Base-by-base conservation (phyloP, 2,888 invertebrate species). In the Chrysomela aeneicollis region DNA sequence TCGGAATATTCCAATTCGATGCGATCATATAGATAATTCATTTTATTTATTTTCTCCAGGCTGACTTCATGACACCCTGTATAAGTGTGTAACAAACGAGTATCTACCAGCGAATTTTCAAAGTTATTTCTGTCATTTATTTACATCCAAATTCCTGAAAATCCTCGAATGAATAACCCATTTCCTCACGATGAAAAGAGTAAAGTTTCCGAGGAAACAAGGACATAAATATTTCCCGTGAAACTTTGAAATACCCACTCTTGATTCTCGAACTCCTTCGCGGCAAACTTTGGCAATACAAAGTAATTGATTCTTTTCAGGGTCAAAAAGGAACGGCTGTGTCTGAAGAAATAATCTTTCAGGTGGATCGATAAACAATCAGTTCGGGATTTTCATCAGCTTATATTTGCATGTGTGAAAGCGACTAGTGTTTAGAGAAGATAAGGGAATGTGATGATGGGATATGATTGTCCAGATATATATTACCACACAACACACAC, bases 381-480 rank as follows among this genome's bases (percentile, higher is more conserved):
- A 70, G 64, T 64, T 54, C 53, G 58, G 61, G 53, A 61, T 61
- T 66, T 61, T 58, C 42, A 57, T 58, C 65, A n/a, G n/a, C n/a
- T n/a, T n/a, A 68, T 64, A 71, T 66, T 73, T 74, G 75, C 74
- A 75, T 75, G 75, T 75, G 74, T 74, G 73, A 73, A 72, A 66
- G 53, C 63, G 59, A 67, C 69, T 69, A 61, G 66, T 71, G 71
- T 71, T 71, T 57, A 46, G 32, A 53, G 22, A 18, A 63, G 67
- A 68, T 68, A 66, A 64, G 55, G 55, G 51, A 22, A 59, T 46
- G 22, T 59, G 52, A 58, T 58, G 60, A 65, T 64, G 61, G 30
- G 57, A 63, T 63, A 58, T n/a, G 52, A 55, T 26, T 35, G 19
- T 50, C 17, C 19, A 50, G 63, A 59, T 59, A 32, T 50, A 61